Conservation (phyloP, 2,888 invertebrate genomes). For the Cabera pusaria region DNA sequence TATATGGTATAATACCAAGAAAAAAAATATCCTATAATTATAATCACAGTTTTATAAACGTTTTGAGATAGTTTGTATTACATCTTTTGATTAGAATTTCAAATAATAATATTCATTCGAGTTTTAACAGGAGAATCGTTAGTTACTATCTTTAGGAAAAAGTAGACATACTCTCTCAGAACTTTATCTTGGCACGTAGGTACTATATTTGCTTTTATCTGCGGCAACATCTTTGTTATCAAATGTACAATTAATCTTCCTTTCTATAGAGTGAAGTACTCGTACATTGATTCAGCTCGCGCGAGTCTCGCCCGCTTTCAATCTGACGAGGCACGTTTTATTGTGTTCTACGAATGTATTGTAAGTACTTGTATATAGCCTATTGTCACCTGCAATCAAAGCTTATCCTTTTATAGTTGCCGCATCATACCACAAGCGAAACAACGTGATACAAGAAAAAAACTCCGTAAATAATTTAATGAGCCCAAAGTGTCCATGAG, state of each 20-base stretch:
- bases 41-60: no score
- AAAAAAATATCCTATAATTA: no score
- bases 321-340: conserved; percentile 20
- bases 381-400: conserved; percentile 60
- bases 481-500: no score
- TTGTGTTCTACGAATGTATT: conserved; percentile 7
- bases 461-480: no score
- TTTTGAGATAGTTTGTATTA: no score
- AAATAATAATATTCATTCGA: no score
- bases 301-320: conserved; percentile 14
- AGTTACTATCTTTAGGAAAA: not conserved
- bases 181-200: conserved; percentile 9
- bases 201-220: conserved; percentile 9
- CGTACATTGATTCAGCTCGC: conserved; percentile 14
- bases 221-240: conserved; percentile 20
- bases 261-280: conserved; percentile 14
- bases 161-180: conserved; percentile 1
- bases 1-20: no score
- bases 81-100: no score
- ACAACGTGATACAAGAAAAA: no score
- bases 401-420: no score
- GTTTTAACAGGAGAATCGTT: no score
- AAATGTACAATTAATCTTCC: conserved; percentile 24
- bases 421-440: no score
- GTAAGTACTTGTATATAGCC: conserved; percentile 28